These are phyloP conservation scores for Oryzias sinensis DNA, from an alignment of 2,797 vertebrate genomes.

Conservation along the genomic window DNA sequence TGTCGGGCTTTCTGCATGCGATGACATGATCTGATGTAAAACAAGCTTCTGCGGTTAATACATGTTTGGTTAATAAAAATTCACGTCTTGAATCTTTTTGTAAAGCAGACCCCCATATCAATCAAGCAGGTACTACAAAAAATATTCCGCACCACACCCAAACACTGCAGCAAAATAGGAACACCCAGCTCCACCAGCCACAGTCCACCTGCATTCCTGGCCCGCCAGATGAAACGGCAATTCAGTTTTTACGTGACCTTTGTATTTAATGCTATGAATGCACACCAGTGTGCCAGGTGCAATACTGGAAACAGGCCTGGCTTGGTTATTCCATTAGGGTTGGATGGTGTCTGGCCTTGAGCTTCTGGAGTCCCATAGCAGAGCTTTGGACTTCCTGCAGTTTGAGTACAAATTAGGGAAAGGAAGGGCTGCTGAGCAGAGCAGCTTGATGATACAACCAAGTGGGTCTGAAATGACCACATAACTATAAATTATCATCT, in stretches of 20 bases:
- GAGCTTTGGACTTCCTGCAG: conserved; percentile 57
- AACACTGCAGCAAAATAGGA: conserved; percentile 31
- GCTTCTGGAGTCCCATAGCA: conserved; percentile 39
- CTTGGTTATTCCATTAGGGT: conserved; percentile 54
- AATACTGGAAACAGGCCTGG: conserved; percentile 44
- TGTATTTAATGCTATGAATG: conserved; percentile 46
- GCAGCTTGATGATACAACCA: conserved; percentile 39
- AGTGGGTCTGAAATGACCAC: conserved; percentile 37
- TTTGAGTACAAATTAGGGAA: conserved; percentile 48
- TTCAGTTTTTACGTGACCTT: conserved; percentile 48
- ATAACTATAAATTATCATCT: conserved; percentile 58
- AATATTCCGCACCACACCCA: conserved; percentile 46
- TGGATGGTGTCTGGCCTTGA: conserved; percentile 60
- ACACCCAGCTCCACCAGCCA: conserved; percentile 29
- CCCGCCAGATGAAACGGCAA: conserved; percentile 25
- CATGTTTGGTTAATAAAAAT: conserved; percentile 37
- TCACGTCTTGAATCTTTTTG: conserved; percentile 6
- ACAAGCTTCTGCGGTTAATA: conserved; percentile 12
- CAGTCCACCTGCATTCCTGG: conserved; percentile 55
- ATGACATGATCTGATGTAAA: conserved; percentile 31
- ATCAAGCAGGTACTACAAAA: conserved; percentile 22
- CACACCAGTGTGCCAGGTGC: conserved; percentile 37
- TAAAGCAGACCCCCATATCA: conserved; percentile 25
- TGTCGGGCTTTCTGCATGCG: conserved; percentile 29
- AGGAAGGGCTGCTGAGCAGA: conserved; percentile 53